These are phyloP conservation scores for Agrochola lota DNA, from an alignment of 2,888 invertebrate species.

Conservation along the genomic window DNA sequence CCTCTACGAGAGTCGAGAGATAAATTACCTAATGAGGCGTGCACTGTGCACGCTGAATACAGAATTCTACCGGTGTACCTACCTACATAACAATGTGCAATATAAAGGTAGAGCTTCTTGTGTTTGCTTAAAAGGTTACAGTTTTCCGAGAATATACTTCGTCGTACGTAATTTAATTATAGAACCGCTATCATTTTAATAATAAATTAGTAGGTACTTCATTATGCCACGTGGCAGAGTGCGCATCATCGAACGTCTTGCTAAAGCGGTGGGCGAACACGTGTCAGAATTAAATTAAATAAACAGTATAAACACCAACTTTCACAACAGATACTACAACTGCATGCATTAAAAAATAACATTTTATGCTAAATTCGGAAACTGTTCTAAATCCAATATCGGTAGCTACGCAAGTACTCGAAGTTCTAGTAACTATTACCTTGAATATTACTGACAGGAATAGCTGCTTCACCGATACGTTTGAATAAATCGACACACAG, in stretches of 20 bases:
- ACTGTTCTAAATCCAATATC: neutral
- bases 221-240: conserved; percentile 33
- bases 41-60: conserved; percentile 26
- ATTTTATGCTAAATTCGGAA: conserved; percentile 9
- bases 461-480: neutral
- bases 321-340: neutral
- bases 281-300: conserved; percentile 39
- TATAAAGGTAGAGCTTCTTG: conserved; percentile 4
- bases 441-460: neutral
- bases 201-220: conserved; percentile 21
- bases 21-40: conserved; percentile 40
- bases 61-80: neutral
- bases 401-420: neutral
- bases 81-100: conserved; percentile 15
- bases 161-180: neutral
- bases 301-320: conserved; percentile 21
- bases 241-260: conserved; percentile 42
- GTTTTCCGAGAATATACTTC: conserved; percentile 6
- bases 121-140: conserved; percentile 19
- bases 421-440: conserved; percentile 8
- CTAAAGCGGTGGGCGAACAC: conserved; percentile 49
- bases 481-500: conserved; percentile 31
- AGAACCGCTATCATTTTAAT: conserved; percentile 18
- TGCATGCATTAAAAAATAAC: neutral
- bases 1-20: conserved; percentile 27